These are phyloP conservation scores for Meandrina meandrites DNA, from an alignment of 92 coral and sea anemone species.

Conservation along the genomic window DNA sequence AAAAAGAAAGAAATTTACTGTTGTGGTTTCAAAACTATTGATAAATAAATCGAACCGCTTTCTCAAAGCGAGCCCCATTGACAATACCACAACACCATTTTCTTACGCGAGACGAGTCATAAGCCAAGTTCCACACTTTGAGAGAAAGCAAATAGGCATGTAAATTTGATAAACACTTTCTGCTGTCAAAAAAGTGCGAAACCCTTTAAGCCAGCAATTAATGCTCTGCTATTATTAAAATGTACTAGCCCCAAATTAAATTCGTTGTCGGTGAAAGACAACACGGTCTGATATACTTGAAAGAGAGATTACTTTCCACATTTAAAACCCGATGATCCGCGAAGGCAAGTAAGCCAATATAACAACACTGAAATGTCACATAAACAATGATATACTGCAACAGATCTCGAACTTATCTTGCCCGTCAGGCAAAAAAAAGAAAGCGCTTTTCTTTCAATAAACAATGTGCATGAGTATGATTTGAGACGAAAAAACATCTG, in stretches of 20 bases:
- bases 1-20: slow-evolving; percentile 10
- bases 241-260: slow-evolving; percentile 47
- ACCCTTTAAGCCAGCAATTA: slow-evolving; percentile 39
- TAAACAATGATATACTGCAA: slow-evolving; percentile 27
- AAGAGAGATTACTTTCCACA: slow-evolving; percentile 11
- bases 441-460: slow-evolving; percentile 45
- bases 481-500: slow-evolving; percentile 67
- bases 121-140: slow-evolving; percentile 15
- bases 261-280: slow-evolving; percentile 23
- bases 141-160: slow-evolving; percentile 41
- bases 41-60: slow-evolving; percentile 34
- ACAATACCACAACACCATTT: slow-evolving; percentile 21
- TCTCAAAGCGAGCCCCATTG: slow-evolving; percentile 12
- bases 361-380: slow-evolving; percentile 25
- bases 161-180: slow-evolving; percentile 61
- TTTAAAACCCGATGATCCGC: slow-evolving; percentile 7
- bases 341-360: slow-evolving; percentile 29
- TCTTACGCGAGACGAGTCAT: neutral
- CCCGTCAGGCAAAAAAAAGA: slow-evolving; percentile 28
- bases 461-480: slow-evolving; percentile 22
- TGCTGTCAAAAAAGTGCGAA: slow-evolving; percentile 54
- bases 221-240: slow-evolving; percentile 43
- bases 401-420: slow-evolving; percentile 23
- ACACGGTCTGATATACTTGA: slow-evolving; percentile 9
- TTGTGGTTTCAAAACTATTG: slow-evolving; percentile 31